Base-by-base conservation (phyloP, 2,797 vertebrate genomes). In the Apogon talboti region DNA sequence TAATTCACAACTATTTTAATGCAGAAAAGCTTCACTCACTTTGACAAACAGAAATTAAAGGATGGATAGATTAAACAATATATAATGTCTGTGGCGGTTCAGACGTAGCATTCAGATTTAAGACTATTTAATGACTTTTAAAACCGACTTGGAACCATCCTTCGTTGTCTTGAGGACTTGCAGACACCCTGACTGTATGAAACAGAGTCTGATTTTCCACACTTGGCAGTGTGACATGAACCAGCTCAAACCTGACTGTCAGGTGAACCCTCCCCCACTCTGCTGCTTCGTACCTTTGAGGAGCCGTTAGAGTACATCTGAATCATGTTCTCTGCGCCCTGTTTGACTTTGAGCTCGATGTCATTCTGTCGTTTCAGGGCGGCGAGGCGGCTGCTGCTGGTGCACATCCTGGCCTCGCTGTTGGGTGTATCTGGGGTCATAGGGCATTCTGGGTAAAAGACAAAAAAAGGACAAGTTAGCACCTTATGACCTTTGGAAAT, bases 271-370 rank as follows among this genome's bases (percentile, higher is more conserved):
- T 10, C 43, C 44, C 46, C 30, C 6, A 1, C 8, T 21, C 18
- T 7, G 30, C 2, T n/a, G 57, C 44, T 21, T 13, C 76, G 21
- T 93, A 98, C 97, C 95, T 99, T 98, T 69, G 96, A 97, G 67
- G 96, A 93, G 8, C 96, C 96, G 78, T 97, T 97, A 71, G 96
- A 97, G 91, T 98, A 99, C 94, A 97, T 98, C 88, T 96, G 97
- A 87, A 99, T 98, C 97, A 98, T 99, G 91, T 99, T 99, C 86
- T 99, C 97, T 1, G 97, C 97, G 35, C 97, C 97, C 79, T 98
- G 97, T 74, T 98, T 99, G 86, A 99, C 97, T 91, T 99, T 98
- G 76, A 97, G 93, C 86, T 99, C 97, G 81, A 99, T 99, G 93
- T 98, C 96, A 54, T 97, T 92, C 82, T 98, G 97, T 71, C 96